These are phyloP conservation scores for Mesochorus sp. DNA, from an alignment of 2,888 invertebrate genomes.

Conservation along the genomic window DNA sequence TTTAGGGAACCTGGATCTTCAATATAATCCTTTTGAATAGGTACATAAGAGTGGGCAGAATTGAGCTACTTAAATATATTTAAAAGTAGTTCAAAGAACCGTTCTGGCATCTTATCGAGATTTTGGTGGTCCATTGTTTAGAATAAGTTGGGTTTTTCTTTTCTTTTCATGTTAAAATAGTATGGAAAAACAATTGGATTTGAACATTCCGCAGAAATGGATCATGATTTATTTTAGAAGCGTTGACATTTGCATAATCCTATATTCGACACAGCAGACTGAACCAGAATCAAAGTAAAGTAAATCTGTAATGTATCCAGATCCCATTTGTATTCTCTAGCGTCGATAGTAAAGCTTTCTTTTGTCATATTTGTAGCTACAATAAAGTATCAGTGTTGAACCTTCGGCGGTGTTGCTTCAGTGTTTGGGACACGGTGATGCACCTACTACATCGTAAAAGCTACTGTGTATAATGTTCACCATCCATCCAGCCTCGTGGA, in stretches of 20 bases:
- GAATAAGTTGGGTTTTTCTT: neutral
- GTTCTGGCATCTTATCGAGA: too few relatives aligned
- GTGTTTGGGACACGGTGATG: neutral
- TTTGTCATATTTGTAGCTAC: neutral
- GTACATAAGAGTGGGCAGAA: too few relatives aligned
- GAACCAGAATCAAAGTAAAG: neutral
- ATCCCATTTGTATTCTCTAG: neutral
- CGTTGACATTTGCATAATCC: conserved; percentile 5
- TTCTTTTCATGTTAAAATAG: neutral
- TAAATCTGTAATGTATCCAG: neutral
- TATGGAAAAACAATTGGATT: neutral
- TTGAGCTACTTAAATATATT: too few relatives aligned
- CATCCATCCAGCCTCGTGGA: neutral
- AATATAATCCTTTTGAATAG: too few relatives aligned
- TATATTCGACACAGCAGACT: neutral
- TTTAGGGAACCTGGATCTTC: too few relatives aligned
- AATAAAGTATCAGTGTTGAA: conserved; percentile 14
- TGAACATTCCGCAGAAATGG: neutral
- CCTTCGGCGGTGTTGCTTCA: neutral
- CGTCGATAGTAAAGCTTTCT: neutral
- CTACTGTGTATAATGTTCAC: conserved; percentile 8
- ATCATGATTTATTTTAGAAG: neutral
- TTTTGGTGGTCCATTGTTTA: neutral
- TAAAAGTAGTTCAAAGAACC: too few relatives aligned
- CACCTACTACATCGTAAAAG: neutral